Evolutionary conservation across 2,888 invertebrate genomes (phyloP).

Genomic region (Cheilosia impressa): DNA sequence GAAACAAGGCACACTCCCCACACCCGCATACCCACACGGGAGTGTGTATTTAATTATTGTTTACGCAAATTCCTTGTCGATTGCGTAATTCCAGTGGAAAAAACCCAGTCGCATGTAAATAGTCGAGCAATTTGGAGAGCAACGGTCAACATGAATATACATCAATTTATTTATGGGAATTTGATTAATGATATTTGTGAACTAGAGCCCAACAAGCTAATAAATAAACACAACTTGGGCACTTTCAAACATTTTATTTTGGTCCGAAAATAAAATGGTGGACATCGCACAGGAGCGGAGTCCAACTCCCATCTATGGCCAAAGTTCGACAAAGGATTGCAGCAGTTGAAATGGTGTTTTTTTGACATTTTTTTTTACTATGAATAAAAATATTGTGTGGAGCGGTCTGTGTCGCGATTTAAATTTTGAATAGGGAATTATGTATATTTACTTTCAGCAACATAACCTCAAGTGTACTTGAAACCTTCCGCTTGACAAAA

Average conservation of each 20-base stretch:
- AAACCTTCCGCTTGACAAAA: too few species aligned
- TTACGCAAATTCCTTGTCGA: conserved; percentile 9
- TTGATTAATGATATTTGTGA: conserved; percentile 21
- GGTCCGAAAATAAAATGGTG: neutral
- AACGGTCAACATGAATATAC: conserved; percentile 18
- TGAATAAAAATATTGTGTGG: too few species aligned
- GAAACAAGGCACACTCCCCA: neutral
- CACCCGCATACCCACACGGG: neutral
- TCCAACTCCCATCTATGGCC: too few species aligned
- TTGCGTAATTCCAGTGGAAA: conserved; percentile 8
- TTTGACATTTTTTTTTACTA: neutral
- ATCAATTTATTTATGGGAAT: conserved; percentile 15
- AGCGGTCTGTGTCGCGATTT: too few species aligned
- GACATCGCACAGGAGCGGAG: conserved; percentile 2
- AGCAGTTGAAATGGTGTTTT: neutral
- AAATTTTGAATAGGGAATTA: too few species aligned
- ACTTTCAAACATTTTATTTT: neutral
- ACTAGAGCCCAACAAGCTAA: neutral
- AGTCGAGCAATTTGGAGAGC: neutral
- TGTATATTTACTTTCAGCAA: too few species aligned
- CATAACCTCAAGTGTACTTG: too few species aligned
- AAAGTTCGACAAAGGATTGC: neutral
- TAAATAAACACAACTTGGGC: neutral
- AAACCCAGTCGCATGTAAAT: conserved; percentile 12
- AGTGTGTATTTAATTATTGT: neutral